Conservation (phyloP, 2,888 invertebrate species). For the Nebria salina region DNA sequence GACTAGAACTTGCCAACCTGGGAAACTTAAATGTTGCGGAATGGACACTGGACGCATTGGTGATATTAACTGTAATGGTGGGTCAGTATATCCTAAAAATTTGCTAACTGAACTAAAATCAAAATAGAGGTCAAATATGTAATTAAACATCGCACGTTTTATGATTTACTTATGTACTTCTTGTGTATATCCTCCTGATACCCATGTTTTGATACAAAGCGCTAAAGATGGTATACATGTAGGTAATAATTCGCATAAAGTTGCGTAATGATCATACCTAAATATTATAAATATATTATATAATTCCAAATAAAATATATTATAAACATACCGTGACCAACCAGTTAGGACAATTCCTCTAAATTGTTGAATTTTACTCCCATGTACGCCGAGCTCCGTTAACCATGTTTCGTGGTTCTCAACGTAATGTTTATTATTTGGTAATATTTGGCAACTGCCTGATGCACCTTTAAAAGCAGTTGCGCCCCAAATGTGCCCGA, state of each 20-base stretch:
- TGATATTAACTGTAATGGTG: constrained; percentile 58
- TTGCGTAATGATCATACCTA: constrained; percentile 79
- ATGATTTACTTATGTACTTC: constrained; percentile 60
- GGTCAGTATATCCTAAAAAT: constrained; percentile 62
- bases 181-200: constrained; percentile 63
- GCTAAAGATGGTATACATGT: constrained; percentile 71
- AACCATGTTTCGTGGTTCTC: constrained; percentile 83
- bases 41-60: constrained; percentile 61
- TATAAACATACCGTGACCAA: constrained; percentile 71
- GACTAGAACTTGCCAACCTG: constrained; percentile 63
- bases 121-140: constrained; percentile 8
- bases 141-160: not conserved
- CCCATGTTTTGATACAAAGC: constrained; percentile 69
- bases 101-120: constrained; percentile 57
- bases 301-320: not conserved
- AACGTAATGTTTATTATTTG: constrained; percentile 75
- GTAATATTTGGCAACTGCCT: constrained; percentile 74
- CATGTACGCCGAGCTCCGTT: constrained; percentile 64
- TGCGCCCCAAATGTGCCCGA: constrained; percentile 79
- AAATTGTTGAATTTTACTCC: constrained; percentile 66
- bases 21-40: constrained; percentile 64
- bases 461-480: constrained; percentile 90
- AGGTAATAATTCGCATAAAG: constrained; percentile 75
- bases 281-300: constrained; percentile 5
- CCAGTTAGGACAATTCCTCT: constrained; percentile 76